Conservation (phyloP, 2,888 invertebrate genomes). For the Allacma fusca region DNA sequence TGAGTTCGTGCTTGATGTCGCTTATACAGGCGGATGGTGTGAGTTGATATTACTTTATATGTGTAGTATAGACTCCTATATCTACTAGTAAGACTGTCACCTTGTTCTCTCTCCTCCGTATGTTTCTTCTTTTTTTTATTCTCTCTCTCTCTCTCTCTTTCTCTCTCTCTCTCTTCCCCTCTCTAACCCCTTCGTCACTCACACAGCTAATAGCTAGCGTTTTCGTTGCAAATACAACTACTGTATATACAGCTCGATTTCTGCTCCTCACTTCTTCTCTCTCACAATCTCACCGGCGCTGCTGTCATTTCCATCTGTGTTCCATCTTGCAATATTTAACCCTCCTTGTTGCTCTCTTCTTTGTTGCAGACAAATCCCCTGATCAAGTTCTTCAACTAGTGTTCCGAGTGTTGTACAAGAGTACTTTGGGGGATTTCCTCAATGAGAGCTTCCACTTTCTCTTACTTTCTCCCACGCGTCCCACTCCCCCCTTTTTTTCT, state of each 20-base stretch:
- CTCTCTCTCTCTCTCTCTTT: slow-evolving; percentile 28
- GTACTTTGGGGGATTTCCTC: not conserved
- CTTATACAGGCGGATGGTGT: not conserved
- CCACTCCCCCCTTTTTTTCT: too few relatives aligned
- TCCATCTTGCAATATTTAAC: slow-evolving; percentile 41
- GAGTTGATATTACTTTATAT: slow-evolving; percentile 1
- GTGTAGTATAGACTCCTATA: too few relatives aligned
- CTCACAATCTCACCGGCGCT: slow-evolving; percentile 20
- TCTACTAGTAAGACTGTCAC: too few relatives aligned
- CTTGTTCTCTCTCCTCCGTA: not conserved
- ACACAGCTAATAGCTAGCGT: not conserved
- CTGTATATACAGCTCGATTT: slow-evolving; percentile 33
- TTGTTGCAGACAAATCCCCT: slow-evolving; percentile 33
- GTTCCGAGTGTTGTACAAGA: not conserved
- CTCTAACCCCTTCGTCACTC: not conserved
- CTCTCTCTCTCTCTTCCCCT: not conserved
- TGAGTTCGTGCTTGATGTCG: not conserved
- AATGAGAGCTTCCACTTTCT: not conserved
- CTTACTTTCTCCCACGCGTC: not conserved
- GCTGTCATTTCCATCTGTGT: slow-evolving; percentile 38
- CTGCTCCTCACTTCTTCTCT: slow-evolving; percentile 15
- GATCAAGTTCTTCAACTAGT: slow-evolving; percentile 42
- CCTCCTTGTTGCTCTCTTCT: slow-evolving; percentile 19
- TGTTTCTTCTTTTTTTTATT: not conserved
- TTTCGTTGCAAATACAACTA: slow-evolving; percentile 10